Evolutionary conservation across 2,888 invertebrate genomes (phyloP).

Genomic region (Alloscopus bannaensis): DNA sequence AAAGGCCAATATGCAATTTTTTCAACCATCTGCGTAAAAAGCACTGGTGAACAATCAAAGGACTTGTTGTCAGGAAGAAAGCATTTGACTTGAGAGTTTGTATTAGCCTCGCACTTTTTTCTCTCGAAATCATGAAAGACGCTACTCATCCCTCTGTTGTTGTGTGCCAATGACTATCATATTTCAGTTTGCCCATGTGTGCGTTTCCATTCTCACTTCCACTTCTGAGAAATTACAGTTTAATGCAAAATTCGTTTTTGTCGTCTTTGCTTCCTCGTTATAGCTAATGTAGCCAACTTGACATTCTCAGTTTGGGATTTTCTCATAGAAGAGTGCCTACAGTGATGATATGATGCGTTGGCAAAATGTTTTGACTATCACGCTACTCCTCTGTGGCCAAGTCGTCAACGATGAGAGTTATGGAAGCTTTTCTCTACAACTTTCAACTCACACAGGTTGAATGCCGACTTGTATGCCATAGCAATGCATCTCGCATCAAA

Average conservation of each 20-base stretch:
- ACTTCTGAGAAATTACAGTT: too few species aligned
- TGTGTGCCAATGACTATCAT: constrained; percentile 56
- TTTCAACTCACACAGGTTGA: too few species aligned
- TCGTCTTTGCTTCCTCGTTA: not conserved
- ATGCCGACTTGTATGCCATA: too few species aligned
- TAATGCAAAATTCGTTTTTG: not conserved
- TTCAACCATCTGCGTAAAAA: constrained; percentile 45
- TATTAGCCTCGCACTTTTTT: constrained; percentile 15
- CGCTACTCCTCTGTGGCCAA: too few species aligned
- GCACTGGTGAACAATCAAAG: not conserved
- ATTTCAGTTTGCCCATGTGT: constrained; percentile 51
- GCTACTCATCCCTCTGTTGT: constrained; percentile 47
- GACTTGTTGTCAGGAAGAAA: not conserved
- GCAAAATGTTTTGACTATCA: constrained; percentile 40
- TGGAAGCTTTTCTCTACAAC: too few species aligned
- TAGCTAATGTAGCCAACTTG: not conserved
- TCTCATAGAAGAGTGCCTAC: too few species aligned
- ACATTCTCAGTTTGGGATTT: too few species aligned
- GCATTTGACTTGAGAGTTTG: not conserved
- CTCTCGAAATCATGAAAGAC: constrained; percentile 42
- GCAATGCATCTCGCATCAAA: too few species aligned
- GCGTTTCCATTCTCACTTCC: too few species aligned
- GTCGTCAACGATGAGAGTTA: too few species aligned
- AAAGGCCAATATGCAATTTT: constrained; percentile 40
- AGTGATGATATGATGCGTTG: too few species aligned